phyloP scores from a whole-genome alignment of 2,888 invertebrate genomes.

The Didymodactylos carnosus region DNA sequence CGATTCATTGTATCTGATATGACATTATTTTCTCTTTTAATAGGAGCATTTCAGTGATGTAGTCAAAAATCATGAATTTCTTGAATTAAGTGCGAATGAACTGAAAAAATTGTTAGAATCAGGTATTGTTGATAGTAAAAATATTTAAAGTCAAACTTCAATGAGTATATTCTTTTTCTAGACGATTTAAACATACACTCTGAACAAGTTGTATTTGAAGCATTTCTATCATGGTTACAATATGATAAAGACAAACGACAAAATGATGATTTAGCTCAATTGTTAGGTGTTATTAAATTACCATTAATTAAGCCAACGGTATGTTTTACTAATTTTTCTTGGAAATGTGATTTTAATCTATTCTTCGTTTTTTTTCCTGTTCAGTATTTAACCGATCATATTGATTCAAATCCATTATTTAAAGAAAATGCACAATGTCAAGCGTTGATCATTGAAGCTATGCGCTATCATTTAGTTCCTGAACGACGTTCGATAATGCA shows the following conservation, averaged over 20 bases:
- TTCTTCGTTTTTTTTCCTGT: background rate
- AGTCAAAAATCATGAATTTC: background rate
- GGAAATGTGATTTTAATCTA: background rate
- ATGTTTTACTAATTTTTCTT: background rate
- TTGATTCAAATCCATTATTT: slow-evolving; percentile 47
- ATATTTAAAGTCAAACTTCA: background rate
- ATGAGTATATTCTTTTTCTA: background rate
- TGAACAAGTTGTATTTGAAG: slow-evolving; percentile 65
- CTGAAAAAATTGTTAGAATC: background rate
- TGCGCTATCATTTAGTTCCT: slow-evolving; percentile 50
- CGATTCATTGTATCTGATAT: fast-evolving
- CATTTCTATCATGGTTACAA: slow-evolving; percentile 61
- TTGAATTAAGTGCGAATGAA: background rate
- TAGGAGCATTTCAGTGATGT: background rate
- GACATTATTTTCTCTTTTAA: background rate
- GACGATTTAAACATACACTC: slow-evolving; percentile 76
- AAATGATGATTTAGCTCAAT: slow-evolving; percentile 46
- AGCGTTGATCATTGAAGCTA: slow-evolving; percentile 42
- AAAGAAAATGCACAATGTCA: slow-evolving; percentile 46
- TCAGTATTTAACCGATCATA: slow-evolving; percentile 45
- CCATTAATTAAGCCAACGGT: slow-evolving; percentile 58
- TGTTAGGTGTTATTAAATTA: slow-evolving; percentile 57
- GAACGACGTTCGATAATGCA: slow-evolving; percentile 46
- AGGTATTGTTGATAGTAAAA: background rate
- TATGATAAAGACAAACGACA: slow-evolving; percentile 53